Conservation (phyloP, 2,888 invertebrate genomes). For the Cantharis lateralis region DNA sequence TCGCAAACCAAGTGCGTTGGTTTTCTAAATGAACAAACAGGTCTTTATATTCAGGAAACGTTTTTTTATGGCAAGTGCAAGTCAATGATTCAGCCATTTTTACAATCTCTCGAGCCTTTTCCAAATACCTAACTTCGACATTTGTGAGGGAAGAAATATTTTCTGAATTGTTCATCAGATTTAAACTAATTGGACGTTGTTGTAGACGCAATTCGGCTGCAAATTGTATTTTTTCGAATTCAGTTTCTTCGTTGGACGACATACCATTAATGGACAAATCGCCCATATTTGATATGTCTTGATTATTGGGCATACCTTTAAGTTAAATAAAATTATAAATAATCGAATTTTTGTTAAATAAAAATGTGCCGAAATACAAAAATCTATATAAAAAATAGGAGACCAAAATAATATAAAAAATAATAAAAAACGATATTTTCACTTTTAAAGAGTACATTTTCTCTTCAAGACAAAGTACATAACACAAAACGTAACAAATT, state of each 20-base stretch:
- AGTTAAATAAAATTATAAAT: neutral
- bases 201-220: constrained; percentile 50
- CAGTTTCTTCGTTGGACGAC: constrained; percentile 25
- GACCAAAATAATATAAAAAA: neutral
- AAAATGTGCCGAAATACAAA: neutral
- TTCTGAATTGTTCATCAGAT: constrained; percentile 21
- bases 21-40: constrained; percentile 50
- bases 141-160: constrained; percentile 44
- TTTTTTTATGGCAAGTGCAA: constrained; percentile 51
- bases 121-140: constrained; percentile 49
- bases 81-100: constrained; percentile 46
- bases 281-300: neutral
- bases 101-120: constrained; percentile 51
- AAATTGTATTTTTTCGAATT: constrained; percentile 50
- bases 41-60: constrained; percentile 45
- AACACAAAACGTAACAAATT: neutral
- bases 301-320: neutral
- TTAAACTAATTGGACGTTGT: constrained; percentile 38
- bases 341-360: neutral
- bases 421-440: neutral
- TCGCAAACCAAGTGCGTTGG: constrained; percentile 58
- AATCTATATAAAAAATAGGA: neutral
- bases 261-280: neutral
- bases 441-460: neutral
- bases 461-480: neutral